A percentile compares a stretch with the other conserved stretches of the same genome.
phyloP scores from a whole-genome alignment of 2,113 vertebrate species.

The Anseranas semipalmata region DNA sequence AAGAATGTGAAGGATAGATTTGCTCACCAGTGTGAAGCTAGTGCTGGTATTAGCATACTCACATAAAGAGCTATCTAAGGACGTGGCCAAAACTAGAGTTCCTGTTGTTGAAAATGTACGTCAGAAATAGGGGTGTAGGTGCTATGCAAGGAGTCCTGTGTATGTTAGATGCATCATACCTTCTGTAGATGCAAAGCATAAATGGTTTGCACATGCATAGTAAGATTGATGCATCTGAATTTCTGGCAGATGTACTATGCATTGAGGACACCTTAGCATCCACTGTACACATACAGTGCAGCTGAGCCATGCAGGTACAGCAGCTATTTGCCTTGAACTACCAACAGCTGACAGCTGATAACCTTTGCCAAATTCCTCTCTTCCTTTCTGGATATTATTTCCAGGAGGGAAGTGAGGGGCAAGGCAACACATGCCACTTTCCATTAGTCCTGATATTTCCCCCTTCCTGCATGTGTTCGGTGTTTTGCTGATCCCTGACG shows the following conservation, averaged over 20 bases:
- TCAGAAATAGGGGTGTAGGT: not conserved
- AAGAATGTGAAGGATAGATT: not conserved
- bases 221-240: not conserved
- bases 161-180: not conserved
- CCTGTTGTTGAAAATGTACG: accelerated
- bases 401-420: not conserved
- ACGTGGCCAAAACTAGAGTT: not conserved
- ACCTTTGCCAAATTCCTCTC: not conserved
- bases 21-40: not conserved
- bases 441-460: not conserved
- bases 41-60: not conserved
- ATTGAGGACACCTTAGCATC: not conserved
- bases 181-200: not conserved
- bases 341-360: not conserved
- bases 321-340: not conserved
- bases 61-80: not conserved
- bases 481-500: not conserved
- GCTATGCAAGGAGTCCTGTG: not conserved
- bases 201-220: not conserved
- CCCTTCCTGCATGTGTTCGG: not conserved
- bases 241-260: not conserved
- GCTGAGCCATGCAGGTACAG: not conserved
- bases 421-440: not conserved
- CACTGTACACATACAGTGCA: not conserved
- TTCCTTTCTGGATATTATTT: not conserved